Evolutionary conservation across 2,113 vertebrate species (phyloP), one percentile per base, ranked within the genome.

Genomic region (Peucedramus taeniatus): DNA sequence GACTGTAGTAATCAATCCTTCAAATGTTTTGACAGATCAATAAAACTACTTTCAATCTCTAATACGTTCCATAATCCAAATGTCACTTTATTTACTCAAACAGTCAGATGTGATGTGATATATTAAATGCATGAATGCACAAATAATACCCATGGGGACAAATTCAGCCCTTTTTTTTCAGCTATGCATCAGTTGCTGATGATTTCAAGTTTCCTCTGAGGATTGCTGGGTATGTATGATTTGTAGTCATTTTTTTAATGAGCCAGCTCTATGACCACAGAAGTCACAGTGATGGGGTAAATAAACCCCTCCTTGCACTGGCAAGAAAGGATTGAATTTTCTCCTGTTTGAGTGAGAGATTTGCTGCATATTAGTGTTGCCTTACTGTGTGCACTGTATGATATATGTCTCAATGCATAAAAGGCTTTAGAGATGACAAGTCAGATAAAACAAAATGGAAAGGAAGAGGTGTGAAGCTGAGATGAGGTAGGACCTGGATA

Each of bases 51-150:
- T 71, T 95, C 59, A 91, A 45, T 77, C 51, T 92, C 82, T 69
- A 94, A 80, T 81, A 71, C 24, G 35, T 83, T 85, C 77, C 86
- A 72, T 94, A 84, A 93, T 93, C 90, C 94, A 93, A 94, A 90
- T 83, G 47, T 66, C 83, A 89, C 51, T 78, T 88, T 82, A 88
- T 96, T 96, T 95, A 91, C 84, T 83, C 82, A 92, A 91, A 85
- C 76, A 96, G 77, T 91, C 79, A 90, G 78, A 86, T 89, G 61
- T 71, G 17, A 88, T 69, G 61, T 54, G 72, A 97, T 94, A 83
- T 94, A 92, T 94, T 93, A 84, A 87, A 69, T 82, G 61, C 8
- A 2, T 74, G 61, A 53, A 45, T 75, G 44, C 47, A 93, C 42
- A 90, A 86, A 74, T 44, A 78, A 49, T 85, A 70, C 81, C 54